phyloP scores from a whole-genome alignment of 1,140 invertebrate species.

The Drosophila pallidifrons region DNA sequence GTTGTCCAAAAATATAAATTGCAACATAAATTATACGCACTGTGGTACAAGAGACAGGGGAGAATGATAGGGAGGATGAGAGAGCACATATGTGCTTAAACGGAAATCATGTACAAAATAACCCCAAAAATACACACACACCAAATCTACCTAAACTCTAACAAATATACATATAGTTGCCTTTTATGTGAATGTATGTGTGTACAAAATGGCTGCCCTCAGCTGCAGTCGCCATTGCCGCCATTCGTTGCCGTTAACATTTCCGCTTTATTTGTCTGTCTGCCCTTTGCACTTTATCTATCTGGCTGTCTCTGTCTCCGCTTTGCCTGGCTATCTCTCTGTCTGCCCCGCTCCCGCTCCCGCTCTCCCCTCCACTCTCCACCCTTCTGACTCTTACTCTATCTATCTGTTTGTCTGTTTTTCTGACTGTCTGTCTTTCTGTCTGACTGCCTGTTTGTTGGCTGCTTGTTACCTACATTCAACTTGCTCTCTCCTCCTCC shows the following conservation, averaged over 20 bases:
- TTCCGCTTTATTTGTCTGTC: constrained; percentile 81
- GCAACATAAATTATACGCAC: constrained; percentile 75
- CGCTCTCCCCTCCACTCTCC: neutral
- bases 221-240: constrained; percentile 55
- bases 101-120: constrained; percentile 78
- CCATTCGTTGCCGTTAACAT: constrained; percentile 81
- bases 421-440: constrained; percentile 13
- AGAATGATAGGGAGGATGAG: neutral
- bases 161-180: constrained; percentile 3
- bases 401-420: neutral
- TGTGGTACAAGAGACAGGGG: constrained; percentile 9
- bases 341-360: constrained; percentile 4
- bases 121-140: constrained; percentile 27
- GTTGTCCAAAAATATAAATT: constrained; percentile 69
- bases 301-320: constrained; percentile 9
- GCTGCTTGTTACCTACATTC: constrained; percentile 48
- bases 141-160: constrained; percentile 40
- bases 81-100: constrained; percentile 58
- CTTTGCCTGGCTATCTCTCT: constrained; percentile 5
- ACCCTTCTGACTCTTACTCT: too few species aligned
- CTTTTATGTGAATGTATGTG: neutral
- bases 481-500: constrained; percentile 10
- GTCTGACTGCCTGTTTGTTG: constrained; percentile 34
- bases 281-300: constrained; percentile 66
- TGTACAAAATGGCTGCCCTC: constrained; percentile 45